Evolutionary conservation across 2,113 vertebrate species (phyloP), one percentile per base, ranked within the genome.

Genomic region (Crotalus tigris): DNA sequence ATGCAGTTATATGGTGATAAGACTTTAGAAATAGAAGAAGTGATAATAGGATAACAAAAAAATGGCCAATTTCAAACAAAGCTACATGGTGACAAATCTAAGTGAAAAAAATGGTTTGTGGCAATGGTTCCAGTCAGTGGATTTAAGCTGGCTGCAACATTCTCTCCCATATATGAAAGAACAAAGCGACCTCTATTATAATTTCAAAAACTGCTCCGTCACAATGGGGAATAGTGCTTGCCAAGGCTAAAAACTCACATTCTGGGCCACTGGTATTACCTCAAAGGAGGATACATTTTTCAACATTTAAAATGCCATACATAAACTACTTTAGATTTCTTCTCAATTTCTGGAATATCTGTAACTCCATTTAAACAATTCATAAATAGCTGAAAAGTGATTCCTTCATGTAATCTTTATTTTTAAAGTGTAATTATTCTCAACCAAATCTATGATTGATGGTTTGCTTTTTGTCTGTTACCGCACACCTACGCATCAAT

Each of bases 41-140:
- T 94, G 95, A 97, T 92, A 97, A 97, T 97, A 95, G 97, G 95
- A 97, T 97, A 97, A 96, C 95, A 94, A 51, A 96, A 92, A 95
- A 92, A 97, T 98, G 98, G 98, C 98, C 98, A 98, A 97, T 97
- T 98, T 98, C 98, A 98, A 98, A 98, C 98, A 98, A 97, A 98
- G 98, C 98, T 98, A 98, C 97, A 97, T 98, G 98, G 98, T 98
- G 98, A 98, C 97, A 97, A 97, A 98, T 97, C 95, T 98, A 97
- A 97, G 97, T 94, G 91, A 94, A 92, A 96, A 97, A 94, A 93
- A 64, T 86, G 92, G 93, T 94, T 96, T 94, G 81, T n/a, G 29
- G 58, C n/a, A 96, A 97, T 96, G 75, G 97, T 97, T 97, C 97
- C 98, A 98, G 98, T 97, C 97, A 97, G 92, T 95, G 96, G 96